Evolutionary conservation across 2,888 invertebrate genomes (phyloP).

Genomic region (Odontomyia ornata): DNA sequence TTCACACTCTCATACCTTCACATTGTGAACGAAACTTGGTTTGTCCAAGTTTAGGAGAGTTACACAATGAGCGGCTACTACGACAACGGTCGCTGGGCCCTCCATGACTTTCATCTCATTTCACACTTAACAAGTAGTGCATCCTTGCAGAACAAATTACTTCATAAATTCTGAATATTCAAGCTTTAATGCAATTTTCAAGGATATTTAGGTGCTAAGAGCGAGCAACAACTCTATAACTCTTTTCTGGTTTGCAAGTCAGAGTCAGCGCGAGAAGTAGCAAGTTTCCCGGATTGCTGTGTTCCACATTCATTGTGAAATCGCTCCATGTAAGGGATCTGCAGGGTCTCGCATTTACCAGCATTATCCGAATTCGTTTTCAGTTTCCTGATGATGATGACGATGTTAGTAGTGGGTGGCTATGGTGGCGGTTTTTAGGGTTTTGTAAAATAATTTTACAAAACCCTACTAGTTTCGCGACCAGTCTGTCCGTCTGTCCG

Average conservation of each 20-base stretch:
- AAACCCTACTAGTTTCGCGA: no score
- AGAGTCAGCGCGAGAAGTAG: background rate
- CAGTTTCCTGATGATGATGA: constrained; percentile 1
- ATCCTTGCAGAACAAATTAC: constrained; percentile 39
- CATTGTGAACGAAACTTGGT: background rate
- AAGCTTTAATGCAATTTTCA: constrained; percentile 36
- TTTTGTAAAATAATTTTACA: no score
- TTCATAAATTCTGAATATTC: constrained; percentile 40
- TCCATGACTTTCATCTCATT: constrained; percentile 35
- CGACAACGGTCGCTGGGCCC: constrained; percentile 13
- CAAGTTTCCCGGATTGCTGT: no score
- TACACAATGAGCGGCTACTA: background rate
- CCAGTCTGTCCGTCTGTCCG: no score
- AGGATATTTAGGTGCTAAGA: constrained; percentile 32
- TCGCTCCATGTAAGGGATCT: background rate
- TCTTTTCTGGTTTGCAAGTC: background rate
- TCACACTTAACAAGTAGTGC: constrained; percentile 30
- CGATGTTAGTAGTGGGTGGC: no score
- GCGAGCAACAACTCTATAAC: background rate
- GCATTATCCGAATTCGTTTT: constrained; percentile 8
- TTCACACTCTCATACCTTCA: background rate
- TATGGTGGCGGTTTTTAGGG: no score
- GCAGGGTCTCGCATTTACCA: background rate
- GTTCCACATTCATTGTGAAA: background rate
- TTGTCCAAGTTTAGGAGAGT: background rate